Percentiles rank a stretch among this genome's conserved stretches.
Conservation (phyloP, 92 coral and sea anemone genomes). For the Actinernus sp. region DNA sequence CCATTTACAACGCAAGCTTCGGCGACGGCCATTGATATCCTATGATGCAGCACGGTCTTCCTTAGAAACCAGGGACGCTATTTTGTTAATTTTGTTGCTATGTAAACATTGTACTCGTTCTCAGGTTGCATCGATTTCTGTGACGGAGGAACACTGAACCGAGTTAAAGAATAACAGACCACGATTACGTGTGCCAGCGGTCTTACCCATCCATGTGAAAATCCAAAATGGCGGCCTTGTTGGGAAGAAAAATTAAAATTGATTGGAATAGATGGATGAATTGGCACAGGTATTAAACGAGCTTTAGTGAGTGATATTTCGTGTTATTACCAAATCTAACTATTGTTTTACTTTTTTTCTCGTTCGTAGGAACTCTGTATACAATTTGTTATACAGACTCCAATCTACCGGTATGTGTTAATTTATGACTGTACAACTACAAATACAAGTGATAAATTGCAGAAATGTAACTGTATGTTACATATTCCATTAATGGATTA, state of each 20-base stretch:
- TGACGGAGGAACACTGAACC: background rate
- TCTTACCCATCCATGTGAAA: constrained; percentile 9
- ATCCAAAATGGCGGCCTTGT: constrained; percentile 86
- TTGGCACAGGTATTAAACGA: constrained; percentile 34
- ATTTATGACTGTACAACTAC: too few species aligned
- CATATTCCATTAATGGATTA: too few species aligned
- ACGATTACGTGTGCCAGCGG: too few species aligned
- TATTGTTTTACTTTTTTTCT: too few species aligned
- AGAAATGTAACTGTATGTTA: too few species aligned
- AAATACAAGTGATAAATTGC: too few species aligned
- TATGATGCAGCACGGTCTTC: constrained; percentile 11
- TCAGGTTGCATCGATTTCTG: background rate
- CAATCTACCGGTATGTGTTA: too few species aligned
- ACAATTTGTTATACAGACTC: too few species aligned
- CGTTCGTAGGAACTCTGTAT: too few species aligned
- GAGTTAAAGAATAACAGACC: background rate
- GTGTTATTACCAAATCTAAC: too few species aligned
- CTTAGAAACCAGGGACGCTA: constrained; percentile 20
- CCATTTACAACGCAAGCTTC: background rate
- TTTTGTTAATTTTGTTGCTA: too few species aligned
- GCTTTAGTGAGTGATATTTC: too few species aligned
- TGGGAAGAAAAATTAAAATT: constrained; percentile 50
- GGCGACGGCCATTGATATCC: constrained; percentile 39
- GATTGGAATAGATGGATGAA: constrained; percentile 37
- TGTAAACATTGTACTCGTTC: constrained; percentile 4